Conservation (phyloP, 1,140 invertebrate genomes). For the Leptestheria dahalacensis region DNA sequence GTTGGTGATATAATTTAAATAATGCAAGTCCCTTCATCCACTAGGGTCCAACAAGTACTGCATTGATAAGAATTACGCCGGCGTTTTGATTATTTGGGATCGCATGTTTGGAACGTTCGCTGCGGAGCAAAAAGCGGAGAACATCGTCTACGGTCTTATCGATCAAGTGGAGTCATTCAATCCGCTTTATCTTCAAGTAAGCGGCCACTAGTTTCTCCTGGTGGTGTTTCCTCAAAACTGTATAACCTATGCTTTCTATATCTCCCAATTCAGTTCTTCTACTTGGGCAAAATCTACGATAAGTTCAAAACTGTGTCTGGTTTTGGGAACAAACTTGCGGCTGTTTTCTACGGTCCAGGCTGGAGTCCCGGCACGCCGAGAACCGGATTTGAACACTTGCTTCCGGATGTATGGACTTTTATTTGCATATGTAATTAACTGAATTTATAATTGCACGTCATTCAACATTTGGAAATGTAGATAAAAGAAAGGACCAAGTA, state of each 20-base stretch:
- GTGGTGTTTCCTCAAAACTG: not conserved
- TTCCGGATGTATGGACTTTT: slow-evolving; percentile 1
- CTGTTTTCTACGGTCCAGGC: slow-evolving; percentile 68
- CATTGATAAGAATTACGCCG: slow-evolving; percentile 76
- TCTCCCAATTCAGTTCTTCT: slow-evolving; percentile 59
- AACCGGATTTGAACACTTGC: slow-evolving; percentile 36
- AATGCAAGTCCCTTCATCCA: too few species aligned
- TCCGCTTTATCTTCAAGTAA: slow-evolving; percentile 59
- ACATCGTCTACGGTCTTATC: slow-evolving; percentile 70
- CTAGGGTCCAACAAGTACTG: slow-evolving; percentile 65
- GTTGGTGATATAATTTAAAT: too few species aligned
- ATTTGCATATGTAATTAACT: not conserved
- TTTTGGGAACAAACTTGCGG: slow-evolving; percentile 46
- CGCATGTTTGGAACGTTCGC: slow-evolving; percentile 70
- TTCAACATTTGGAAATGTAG: not conserved
- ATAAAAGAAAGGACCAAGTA: not conserved
- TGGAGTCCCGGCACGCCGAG: slow-evolving; percentile 68
- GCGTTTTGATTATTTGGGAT: slow-evolving; percentile 76
- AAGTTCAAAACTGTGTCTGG: slow-evolving; percentile 38
- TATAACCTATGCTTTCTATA: not conserved
- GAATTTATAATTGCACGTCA: not conserved
- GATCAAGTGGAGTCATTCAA: slow-evolving; percentile 52
- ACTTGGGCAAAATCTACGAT: slow-evolving; percentile 45
- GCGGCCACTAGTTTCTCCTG: not conserved
- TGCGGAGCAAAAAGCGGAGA: slow-evolving; percentile 41